phyloP scores from a whole-genome alignment of 2,888 invertebrate species.

The Drosophila neotestacea region DNA sequence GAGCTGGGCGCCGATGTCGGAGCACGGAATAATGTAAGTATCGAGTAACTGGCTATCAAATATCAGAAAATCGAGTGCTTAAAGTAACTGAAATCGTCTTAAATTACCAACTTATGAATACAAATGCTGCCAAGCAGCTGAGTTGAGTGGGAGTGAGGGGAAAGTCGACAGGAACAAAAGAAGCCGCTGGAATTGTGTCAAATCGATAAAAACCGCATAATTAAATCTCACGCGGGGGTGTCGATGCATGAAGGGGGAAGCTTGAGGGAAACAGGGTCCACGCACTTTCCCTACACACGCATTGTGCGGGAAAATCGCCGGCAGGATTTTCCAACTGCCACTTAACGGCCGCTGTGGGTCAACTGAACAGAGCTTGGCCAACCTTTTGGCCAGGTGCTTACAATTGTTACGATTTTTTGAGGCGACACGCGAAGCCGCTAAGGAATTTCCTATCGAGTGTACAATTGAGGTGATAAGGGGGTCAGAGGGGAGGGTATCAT shows the following conservation, averaged over 20 bases:
- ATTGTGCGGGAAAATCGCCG: conserved; percentile 37
- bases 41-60: conserved; percentile 15
- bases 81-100: conserved; percentile 38
- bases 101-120: conserved; percentile 38
- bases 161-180: conserved; percentile 36
- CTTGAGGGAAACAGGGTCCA: conserved; percentile 27
- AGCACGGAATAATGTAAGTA: conserved; percentile 95
- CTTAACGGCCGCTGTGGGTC: conserved; percentile 66
- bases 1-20: conserved; percentile 97
- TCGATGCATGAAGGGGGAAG: conserved; percentile 19
- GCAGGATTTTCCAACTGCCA: conserved; percentile 44
- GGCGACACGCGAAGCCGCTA: conserved; percentile 51
- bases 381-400: conserved; percentile 32
- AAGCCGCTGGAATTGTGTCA: conserved; percentile 77
- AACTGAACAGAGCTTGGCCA: conserved; percentile 74
- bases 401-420: conserved; percentile 33
- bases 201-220: conserved; percentile 82
- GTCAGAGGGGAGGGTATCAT: conserved; percentile 2
- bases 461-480: background rate
- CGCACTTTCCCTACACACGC: conserved; percentile 59
- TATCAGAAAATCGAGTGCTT: conserved; percentile 8
- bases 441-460: conserved; percentile 21
- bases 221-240: conserved; percentile 74
- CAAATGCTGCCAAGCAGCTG: conserved; percentile 32
- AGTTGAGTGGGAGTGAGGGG: conserved; percentile 20